Percentiles rank a stretch among this genome's conserved stretches.
Evolutionary conservation across 2,113 vertebrate genomes (phyloP).

Genomic region (Peucedramus taeniatus): DNA sequence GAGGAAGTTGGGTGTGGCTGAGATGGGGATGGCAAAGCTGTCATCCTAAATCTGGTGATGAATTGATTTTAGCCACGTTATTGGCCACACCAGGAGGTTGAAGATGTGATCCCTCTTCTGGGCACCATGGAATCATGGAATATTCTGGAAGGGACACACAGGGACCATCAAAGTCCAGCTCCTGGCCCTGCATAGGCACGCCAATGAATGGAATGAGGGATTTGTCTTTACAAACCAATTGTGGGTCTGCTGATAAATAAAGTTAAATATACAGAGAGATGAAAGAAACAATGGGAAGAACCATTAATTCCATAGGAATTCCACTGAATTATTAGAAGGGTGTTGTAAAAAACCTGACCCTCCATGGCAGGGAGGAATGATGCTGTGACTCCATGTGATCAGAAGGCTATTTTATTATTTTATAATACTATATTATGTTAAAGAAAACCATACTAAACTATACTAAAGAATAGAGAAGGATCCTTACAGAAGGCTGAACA

Average conservation of each 20-base stretch:
- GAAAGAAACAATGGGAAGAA: not conserved
- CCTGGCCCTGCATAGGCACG: not conserved
- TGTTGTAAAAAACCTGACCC: too few species aligned
- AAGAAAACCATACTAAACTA: too few species aligned
- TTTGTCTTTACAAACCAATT: not conserved
- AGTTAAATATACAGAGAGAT: not conserved
- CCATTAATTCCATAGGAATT: not conserved
- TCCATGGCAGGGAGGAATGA: too few species aligned
- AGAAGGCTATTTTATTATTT: too few species aligned
- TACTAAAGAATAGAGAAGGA: too few species aligned
- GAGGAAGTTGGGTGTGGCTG: fast-evolving
- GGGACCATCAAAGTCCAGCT: not conserved
- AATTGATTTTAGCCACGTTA: fast-evolving
- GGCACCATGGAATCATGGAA: not conserved
- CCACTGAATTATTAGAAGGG: too few species aligned
- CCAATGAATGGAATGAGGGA: not conserved
- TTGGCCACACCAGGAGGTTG: not conserved
- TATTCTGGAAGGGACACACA: not conserved
- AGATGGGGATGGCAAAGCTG: not conserved
- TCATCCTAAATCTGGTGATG: too few species aligned
- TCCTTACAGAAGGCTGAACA: too few species aligned
- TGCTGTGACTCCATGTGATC: too few species aligned
- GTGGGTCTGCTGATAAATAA: not conserved
- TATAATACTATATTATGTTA: too few species aligned
- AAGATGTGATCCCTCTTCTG: not conserved